A percentile compares a stretch with the other conserved stretches of the same genome.
Conservation (phyloP, 64 coral and sea anemone species). For the Porites lutea region DNA sequence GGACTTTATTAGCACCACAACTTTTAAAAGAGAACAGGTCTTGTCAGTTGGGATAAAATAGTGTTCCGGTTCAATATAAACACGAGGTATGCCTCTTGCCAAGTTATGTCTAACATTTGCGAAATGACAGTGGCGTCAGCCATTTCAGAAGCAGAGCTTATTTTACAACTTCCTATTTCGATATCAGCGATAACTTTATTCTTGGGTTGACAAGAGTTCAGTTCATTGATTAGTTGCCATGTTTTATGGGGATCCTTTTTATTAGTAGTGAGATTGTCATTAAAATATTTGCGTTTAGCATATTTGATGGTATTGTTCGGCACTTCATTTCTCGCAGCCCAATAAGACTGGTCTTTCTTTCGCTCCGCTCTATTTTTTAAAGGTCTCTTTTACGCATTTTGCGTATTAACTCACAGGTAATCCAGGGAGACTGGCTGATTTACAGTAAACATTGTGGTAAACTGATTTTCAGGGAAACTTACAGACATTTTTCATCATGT, state of each 20-base stretch:
- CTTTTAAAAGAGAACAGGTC: background rate
- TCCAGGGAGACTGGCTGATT: conserved; percentile 38
- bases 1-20: background rate
- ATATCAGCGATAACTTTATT: conserved; percentile 29
- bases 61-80: conserved; percentile 2
- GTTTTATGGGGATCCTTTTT: conserved; percentile 46
- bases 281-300: conserved; percentile 83
- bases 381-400: conserved; percentile 73
- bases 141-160: conserved; percentile 11
- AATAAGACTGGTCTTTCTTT: conserved; percentile 31
- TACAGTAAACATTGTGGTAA: too few relatives aligned
- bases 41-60: conserved; percentile 22
- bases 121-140: conserved; percentile 36
- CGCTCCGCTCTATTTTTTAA: conserved; percentile 50
- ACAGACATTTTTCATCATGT: too few relatives aligned
- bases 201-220: too few relatives aligned
- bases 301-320: conserved; percentile 62
- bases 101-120: conserved; percentile 26
- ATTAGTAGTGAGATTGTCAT: conserved; percentile 32
- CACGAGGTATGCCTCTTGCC: background rate
- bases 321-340: conserved; percentile 59
- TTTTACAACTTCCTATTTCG: background rate
- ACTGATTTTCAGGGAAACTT: too few relatives aligned
- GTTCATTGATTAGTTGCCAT: conserved; percentile 6
- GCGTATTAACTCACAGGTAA: conserved; percentile 29